Conservation (phyloP, 2,113 vertebrate species). For the Aldabrachelys gigantea region DNA sequence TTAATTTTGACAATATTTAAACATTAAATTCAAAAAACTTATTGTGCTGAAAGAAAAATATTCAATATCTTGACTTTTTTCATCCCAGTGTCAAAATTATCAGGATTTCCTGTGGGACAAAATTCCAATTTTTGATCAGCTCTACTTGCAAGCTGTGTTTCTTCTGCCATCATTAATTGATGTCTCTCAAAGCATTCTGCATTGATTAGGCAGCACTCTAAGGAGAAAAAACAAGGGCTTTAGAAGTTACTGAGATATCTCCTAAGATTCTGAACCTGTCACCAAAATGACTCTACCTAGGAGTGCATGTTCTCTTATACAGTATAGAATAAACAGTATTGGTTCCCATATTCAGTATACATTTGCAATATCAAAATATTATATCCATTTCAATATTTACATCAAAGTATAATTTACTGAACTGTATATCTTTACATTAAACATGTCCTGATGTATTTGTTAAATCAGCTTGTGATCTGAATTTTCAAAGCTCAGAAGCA, state of each 20-base stretch:
- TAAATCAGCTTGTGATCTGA: too few relatives aligned
- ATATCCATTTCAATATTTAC: neutral
- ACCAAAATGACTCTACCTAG: too few relatives aligned
- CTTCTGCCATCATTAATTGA: neutral
- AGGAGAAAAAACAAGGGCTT: neutral
- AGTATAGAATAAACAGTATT: neutral
- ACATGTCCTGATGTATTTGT: neutral
- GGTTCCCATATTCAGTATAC: neutral
- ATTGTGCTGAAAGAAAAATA: too few relatives aligned
- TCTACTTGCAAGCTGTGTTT: neutral
- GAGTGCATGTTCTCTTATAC: neutral
- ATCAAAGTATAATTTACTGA: neutral
- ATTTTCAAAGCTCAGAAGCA: too few relatives aligned
- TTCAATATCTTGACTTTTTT: too few relatives aligned
- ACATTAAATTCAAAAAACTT: too few relatives aligned
- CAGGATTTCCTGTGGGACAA: too few relatives aligned
- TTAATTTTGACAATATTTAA: too few relatives aligned
- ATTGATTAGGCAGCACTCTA: neutral
- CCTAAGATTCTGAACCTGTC: neutral
- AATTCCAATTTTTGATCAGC: too few relatives aligned
- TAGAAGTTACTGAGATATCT: neutral
- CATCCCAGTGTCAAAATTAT: too few relatives aligned
- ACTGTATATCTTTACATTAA: neutral
- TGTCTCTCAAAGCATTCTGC: neutral
- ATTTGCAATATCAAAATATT: neutral